phyloP scores from a whole-genome alignment of 2,113 vertebrate genomes.

The Tautogolabrus adspersus region DNA sequence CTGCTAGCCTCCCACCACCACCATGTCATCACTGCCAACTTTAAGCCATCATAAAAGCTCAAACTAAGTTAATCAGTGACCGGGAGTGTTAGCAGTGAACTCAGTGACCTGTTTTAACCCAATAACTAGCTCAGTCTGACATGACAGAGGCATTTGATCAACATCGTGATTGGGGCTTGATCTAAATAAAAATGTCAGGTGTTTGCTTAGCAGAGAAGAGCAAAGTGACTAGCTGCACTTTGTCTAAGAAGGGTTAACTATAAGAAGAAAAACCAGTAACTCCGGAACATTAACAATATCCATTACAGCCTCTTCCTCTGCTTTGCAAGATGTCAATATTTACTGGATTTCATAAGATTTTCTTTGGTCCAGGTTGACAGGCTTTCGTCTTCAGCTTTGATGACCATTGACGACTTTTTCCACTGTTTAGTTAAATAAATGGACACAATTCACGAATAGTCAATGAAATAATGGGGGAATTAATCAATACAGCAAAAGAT shows the following conservation, averaged over 20 bases:
- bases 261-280: background rate
- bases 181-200: background rate
- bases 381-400: background rate
- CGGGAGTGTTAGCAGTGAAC: background rate
- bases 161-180: too few species aligned
- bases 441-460: background rate
- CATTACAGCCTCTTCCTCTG: too few species aligned
- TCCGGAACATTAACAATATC: too few species aligned
- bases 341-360: too few species aligned
- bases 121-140: background rate
- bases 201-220: background rate
- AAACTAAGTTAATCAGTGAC: background rate
- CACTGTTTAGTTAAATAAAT: background rate
- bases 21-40: conserved; percentile 29
- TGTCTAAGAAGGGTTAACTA: too few species aligned
- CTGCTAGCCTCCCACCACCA: conserved; percentile 34
- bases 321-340: too few species aligned
- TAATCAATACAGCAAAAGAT: background rate
- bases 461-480: background rate
- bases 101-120: background rate
- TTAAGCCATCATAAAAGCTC: background rate
- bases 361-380: too few species aligned
- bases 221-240: background rate
- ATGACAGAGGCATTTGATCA: background rate
- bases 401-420: background rate